Evolutionary conservation across 2,888 invertebrate species (phyloP).

Genomic region (Scrobipalpa costella): DNA sequence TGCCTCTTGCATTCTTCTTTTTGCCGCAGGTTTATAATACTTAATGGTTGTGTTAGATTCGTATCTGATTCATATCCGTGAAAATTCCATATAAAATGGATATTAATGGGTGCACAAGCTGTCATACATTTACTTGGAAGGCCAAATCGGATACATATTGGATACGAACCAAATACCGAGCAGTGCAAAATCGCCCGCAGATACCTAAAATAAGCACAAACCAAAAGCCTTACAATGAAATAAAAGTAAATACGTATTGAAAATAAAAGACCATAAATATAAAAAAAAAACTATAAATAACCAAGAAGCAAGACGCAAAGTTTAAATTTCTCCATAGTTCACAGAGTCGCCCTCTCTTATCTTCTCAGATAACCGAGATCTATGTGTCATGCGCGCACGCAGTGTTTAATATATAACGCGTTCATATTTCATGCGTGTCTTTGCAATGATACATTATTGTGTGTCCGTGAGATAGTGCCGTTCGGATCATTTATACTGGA

Average conservation of each 20-base stretch:
- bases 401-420: slow-evolving; percentile 16
- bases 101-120: no score
- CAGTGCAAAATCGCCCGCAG: no score
- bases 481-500: slow-evolving; percentile 11
- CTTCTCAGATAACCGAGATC: slow-evolving; percentile 21
- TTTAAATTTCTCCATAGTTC: slow-evolving; percentile 11
- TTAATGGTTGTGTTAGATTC: no score
- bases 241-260: no score
- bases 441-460: slow-evolving; percentile 29
- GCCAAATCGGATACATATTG: no score
- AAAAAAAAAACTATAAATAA: background rate
- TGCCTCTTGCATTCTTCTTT: no score
- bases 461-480: slow-evolving; percentile 22
- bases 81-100: no score
- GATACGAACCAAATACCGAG: no score
- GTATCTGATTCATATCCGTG: no score
- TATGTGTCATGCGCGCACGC: slow-evolving; percentile 13
- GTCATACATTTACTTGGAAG: no score
- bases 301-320: slow-evolving; percentile 8
- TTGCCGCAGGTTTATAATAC: no score
- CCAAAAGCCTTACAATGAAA: background rate
- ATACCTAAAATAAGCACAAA: no score
- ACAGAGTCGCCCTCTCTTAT: slow-evolving; percentile 8
- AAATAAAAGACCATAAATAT: background rate
- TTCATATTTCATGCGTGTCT: slow-evolving; percentile 26